These are phyloP conservation scores for Agrotis clavis DNA, from an alignment of 2,888 invertebrate genomes.

Conservation along the genomic window DNA sequence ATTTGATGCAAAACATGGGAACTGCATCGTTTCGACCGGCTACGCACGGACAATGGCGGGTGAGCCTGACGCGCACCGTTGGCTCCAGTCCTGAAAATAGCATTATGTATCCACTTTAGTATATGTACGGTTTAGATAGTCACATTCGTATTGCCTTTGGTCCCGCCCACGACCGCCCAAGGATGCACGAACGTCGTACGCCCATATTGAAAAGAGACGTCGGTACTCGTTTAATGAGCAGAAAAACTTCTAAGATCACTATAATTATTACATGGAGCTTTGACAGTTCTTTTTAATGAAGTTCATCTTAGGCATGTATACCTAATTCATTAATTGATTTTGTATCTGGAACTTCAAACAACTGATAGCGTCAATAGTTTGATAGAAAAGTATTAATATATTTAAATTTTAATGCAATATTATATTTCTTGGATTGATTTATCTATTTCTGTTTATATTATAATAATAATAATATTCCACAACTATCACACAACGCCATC, in stretches of 20 bases:
- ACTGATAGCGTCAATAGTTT: slow-evolving; percentile 27
- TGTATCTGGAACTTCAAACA: slow-evolving; percentile 28
- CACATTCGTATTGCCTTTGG: slow-evolving; percentile 59
- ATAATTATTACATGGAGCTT: not conserved
- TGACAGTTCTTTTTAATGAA: not conserved
- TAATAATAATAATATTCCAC: too few relatives aligned
- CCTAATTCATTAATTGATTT: slow-evolving; percentile 20
- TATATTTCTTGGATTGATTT: slow-evolving; percentile 9
- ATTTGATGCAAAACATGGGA: slow-evolving; percentile 85
- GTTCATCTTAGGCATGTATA: not conserved
- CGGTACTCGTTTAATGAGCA: slow-evolving; percentile 19
- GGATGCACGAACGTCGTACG: slow-evolving; percentile 51
- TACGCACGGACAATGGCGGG: slow-evolving; percentile 88
- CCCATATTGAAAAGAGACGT: slow-evolving; percentile 48
- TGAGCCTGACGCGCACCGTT: slow-evolving; percentile 85
- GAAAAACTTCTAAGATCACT: slow-evolving; percentile 6
- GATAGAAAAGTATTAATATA: slow-evolving; percentile 37
- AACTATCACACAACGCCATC: too few relatives aligned
- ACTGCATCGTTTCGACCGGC: slow-evolving; percentile 85
- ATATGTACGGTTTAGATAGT: slow-evolving; percentile 51
- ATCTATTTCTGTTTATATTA: slow-evolving; percentile 15
- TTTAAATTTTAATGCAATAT: slow-evolving; percentile 28
- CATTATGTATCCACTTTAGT: slow-evolving; percentile 60
- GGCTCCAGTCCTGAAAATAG: slow-evolving; percentile 76
- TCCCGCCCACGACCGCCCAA: slow-evolving; percentile 69